Conservation (phyloP, 1,140 invertebrate species). For the Pararge aegeria region DNA sequence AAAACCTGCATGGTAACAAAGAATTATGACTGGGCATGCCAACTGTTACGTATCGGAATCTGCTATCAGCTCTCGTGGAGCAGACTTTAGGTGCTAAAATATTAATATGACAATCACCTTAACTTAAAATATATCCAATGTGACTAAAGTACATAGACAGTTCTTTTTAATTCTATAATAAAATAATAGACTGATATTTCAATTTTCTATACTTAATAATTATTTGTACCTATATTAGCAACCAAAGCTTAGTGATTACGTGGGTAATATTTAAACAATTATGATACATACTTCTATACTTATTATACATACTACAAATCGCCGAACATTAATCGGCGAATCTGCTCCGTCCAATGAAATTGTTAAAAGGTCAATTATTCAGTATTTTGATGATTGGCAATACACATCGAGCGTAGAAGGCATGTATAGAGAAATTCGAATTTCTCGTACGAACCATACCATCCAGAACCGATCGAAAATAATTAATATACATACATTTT, state of each 20-base stretch:
- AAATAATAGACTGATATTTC: constrained; percentile 58
- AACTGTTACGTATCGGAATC: no score
- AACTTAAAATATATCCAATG: constrained; percentile 34
- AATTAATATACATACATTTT: not conserved
- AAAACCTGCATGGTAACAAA: no score
- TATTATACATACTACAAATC: constrained; percentile 11
- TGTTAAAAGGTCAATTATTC: constrained; percentile 37
- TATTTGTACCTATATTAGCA: constrained; percentile 63
- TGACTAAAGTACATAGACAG: constrained; percentile 25
- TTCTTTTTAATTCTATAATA: constrained; percentile 36
- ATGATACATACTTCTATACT: constrained; percentile 8
- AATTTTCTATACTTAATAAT: constrained; percentile 35
- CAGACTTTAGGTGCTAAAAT: constrained; percentile 32
- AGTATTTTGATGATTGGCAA: constrained; percentile 17
- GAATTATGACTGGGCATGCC: no score
- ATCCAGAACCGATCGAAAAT: constrained; percentile 23
- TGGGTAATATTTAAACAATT: constrained; percentile 38
- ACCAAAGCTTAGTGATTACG: constrained; percentile 66
- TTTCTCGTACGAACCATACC: constrained; percentile 19
- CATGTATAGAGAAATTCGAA: constrained; percentile 2
- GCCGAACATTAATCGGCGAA: constrained; percentile 41
- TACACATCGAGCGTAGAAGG: constrained; percentile 9
- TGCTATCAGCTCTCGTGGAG: no score
- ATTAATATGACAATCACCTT: constrained; percentile 31
- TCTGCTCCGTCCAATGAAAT: constrained; percentile 58